These are phyloP conservation scores for Cantharis lateralis DNA, from an alignment of 2,888 invertebrate species.

Conservation along the genomic window DNA sequence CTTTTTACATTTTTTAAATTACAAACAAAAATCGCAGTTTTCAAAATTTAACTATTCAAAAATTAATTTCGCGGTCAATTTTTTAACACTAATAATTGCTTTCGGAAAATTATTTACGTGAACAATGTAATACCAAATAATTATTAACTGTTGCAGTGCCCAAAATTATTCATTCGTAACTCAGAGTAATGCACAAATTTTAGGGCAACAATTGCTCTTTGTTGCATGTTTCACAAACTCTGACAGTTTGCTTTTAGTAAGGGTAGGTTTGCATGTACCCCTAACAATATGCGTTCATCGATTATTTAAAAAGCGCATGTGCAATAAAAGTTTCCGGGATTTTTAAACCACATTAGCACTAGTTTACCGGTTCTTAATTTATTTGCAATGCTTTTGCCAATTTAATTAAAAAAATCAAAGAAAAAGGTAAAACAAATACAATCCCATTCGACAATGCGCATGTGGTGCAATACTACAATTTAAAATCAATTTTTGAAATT, in stretches of 20 bases:
- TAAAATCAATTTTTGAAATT: not conserved
- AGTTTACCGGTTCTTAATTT: not conserved
- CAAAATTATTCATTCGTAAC: not conserved
- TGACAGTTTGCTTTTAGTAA: slow-evolving; percentile 42
- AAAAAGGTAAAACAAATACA: not conserved
- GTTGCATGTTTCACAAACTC: slow-evolving; percentile 42
- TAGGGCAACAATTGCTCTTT: slow-evolving; percentile 38
- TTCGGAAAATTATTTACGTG: not conserved
- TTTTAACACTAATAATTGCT: not conserved
- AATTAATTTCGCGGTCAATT: not conserved
- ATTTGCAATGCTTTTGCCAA: not conserved
- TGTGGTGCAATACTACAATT: not conserved
- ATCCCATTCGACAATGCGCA: not conserved
- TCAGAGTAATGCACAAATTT: slow-evolving; percentile 10
- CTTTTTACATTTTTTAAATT: not conserved
- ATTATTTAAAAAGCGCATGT: slow-evolving; percentile 32
- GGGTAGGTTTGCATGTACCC: slow-evolving; percentile 45
- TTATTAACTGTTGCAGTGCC: not conserved
- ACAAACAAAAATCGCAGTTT: not conserved
- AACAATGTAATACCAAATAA: not conserved
- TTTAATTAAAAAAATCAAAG: not conserved
- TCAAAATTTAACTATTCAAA: not conserved
- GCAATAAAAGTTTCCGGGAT: slow-evolving; percentile 25
- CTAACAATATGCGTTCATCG: slow-evolving; percentile 35
- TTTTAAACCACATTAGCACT: slow-evolving; percentile 19